Base-by-base conservation (phyloP, 2,113 vertebrate genomes). In the Nothoprocta pentlandii region DNA sequence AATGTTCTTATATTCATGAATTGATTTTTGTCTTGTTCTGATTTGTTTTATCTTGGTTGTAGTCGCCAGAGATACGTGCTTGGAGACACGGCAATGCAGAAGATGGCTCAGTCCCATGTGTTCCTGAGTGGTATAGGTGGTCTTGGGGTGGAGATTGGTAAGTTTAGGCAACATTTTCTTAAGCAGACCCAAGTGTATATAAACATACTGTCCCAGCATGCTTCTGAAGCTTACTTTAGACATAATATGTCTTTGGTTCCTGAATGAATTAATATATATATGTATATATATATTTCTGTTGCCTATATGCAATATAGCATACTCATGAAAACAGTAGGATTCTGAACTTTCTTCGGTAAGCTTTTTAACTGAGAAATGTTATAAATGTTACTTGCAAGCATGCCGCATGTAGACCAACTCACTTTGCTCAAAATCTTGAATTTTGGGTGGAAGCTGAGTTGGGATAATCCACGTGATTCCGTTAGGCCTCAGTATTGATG, bases 61-160 rank as follows among this genome's bases (percentile, higher is more conserved):
- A 99, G 99, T 96, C 99, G 99, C 41, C 99, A 99, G 97, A 98
- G 99, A 19, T 99, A 99, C 53, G 99, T 99, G 84, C 98, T 99
- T 93, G 99, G 99, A 97, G 99, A 99, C 97, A 98, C 97, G 16
- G 99, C 99, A 64, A 99, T 99, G 99, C 99, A 99, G 96, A 99
- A 99, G 98, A 99, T 99, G 99, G 99, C 99, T 81, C 98, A 98
- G 96, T 99, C 99, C 49, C 98, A 98, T 1, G 99, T 99, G 44
- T 99, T 99, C 96, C 98, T 99, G 84, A 99, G 99, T 97, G 99
- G 99, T 85, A 94, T 99, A 95, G 99, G 99, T 81, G 98, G 99
- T 59, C 97, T 99, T 90, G 99, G 99, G 92, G 97, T 99, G 59
- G 99, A 99, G 95, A 99, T 99, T 93, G 99, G 99, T 99, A 97